Percentiles rank a stretch among this genome's conserved stretches.
phyloP scores from a whole-genome alignment of 2,113 vertebrate genomes.

The Zapus hudsonius region DNA sequence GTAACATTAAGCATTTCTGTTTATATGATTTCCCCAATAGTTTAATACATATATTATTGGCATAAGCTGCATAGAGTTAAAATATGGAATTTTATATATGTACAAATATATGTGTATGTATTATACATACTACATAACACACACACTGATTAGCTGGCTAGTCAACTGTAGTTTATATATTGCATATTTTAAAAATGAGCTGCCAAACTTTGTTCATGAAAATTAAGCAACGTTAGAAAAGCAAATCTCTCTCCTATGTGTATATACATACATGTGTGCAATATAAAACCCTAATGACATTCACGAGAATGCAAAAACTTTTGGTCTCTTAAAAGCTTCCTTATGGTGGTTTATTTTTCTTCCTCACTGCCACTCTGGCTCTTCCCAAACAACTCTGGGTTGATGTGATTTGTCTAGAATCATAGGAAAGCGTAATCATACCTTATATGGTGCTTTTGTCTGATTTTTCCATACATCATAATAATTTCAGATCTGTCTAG shows the following conservation, averaged over 20 bases:
- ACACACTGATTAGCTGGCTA: neutral
- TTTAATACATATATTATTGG: neutral
- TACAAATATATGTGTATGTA: neutral
- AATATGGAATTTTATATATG: neutral
- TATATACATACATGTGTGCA: neutral
- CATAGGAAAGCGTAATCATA: neutral
- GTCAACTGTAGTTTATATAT: neutral
- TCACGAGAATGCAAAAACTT: neutral
- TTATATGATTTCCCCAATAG: neutral
- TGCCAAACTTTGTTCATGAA: neutral
- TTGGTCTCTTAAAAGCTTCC: neutral
- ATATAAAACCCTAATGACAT: neutral
- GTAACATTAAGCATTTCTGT: neutral
- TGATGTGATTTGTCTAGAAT: slow-evolving; percentile 8
- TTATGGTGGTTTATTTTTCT: neutral
- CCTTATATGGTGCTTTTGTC: neutral
- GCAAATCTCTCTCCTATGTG: neutral
- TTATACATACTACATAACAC: neutral
- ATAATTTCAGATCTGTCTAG: neutral
- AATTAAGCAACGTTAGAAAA: neutral
- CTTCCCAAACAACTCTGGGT: neutral
- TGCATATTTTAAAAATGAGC: neutral
- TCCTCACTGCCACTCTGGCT: neutral
- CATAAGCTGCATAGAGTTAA: neutral
- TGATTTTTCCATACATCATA: neutral